These are phyloP conservation scores for Pristionchus maxplancki DNA, from an alignment of 2,888 invertebrate species.

Conservation along the genomic window DNA sequence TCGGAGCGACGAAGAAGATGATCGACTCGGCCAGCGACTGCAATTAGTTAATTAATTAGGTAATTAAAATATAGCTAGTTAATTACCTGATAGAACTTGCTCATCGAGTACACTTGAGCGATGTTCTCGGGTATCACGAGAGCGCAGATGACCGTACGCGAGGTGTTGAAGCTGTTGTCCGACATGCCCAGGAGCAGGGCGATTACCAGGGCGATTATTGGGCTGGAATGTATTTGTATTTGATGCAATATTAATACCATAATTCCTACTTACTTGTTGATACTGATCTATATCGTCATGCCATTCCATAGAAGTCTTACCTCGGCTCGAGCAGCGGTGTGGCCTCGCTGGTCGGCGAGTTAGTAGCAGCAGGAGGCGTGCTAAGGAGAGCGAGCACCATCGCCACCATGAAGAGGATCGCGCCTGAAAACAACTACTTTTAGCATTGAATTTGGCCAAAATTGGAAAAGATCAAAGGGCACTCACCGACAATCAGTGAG, in stretches of 20 bases:
- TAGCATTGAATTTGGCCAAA: not conserved
- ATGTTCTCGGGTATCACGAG: not conserved
- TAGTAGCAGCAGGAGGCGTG: not conserved
- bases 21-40: constrained; percentile 5
- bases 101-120: constrained; percentile 34
- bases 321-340: constrained; percentile 6
- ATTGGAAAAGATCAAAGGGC: not conserved
- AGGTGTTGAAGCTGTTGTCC: constrained; percentile 8
- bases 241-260: too few relatives aligned
- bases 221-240: not conserved
- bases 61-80: not conserved
- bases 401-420: not conserved
- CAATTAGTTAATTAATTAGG: not conserved
- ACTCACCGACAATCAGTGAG: not conserved
- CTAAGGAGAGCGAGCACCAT: not conserved
- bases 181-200: constrained; percentile 16
- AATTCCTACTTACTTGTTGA: too few relatives aligned
- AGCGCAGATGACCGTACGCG: constrained; percentile 27
- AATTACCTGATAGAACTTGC: constrained; percentile 50
- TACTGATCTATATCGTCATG: too few relatives aligned
- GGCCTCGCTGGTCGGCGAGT: not conserved
- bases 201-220: not conserved
- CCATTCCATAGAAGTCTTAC: too few relatives aligned
- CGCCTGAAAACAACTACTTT: not conserved
- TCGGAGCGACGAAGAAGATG: not conserved